These are phyloP conservation scores for Rhamnusium bicolor DNA, from an alignment of 2,888 invertebrate species.

Conservation along the genomic window DNA sequence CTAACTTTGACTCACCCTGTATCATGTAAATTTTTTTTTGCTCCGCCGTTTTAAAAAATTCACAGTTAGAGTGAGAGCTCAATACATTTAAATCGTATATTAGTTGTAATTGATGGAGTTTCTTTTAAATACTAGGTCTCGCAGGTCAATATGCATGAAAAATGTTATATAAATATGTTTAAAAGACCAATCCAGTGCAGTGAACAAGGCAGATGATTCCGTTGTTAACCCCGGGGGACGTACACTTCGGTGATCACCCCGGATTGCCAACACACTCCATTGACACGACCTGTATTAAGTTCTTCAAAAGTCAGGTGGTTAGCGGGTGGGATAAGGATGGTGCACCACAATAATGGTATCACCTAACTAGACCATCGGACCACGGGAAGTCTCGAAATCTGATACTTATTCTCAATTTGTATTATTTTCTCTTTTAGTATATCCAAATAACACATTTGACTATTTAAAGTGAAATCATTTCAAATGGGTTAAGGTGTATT, in stretches of 20 bases:
- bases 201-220: slow-evolving; percentile 19
- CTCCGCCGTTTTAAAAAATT: too few relatives aligned
- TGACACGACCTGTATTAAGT: slow-evolving; percentile 11
- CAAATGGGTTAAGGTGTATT: neutral
- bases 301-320: slow-evolving; percentile 34
- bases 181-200: neutral
- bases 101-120: too few relatives aligned
- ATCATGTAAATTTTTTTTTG: too few relatives aligned
- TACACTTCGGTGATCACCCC: slow-evolving; percentile 43
- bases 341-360: slow-evolving; percentile 11
- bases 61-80: too few relatives aligned
- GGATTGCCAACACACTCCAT: slow-evolving; percentile 24
- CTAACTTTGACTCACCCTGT: too few relatives aligned
- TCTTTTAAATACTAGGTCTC: too few relatives aligned
- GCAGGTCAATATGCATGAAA: too few relatives aligned
- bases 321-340: slow-evolving; percentile 34
- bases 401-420: slow-evolving; percentile 15
- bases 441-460: neutral
- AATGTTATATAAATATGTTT: too few relatives aligned
- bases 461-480: neutral
- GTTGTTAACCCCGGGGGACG: slow-evolving; percentile 33
- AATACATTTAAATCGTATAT: too few relatives aligned
- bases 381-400: slow-evolving; percentile 28
- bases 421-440: slow-evolving; percentile 5
- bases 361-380: neutral